Conservation (phyloP, 2,113 vertebrate species). For the Vireo altiloquus region DNA sequence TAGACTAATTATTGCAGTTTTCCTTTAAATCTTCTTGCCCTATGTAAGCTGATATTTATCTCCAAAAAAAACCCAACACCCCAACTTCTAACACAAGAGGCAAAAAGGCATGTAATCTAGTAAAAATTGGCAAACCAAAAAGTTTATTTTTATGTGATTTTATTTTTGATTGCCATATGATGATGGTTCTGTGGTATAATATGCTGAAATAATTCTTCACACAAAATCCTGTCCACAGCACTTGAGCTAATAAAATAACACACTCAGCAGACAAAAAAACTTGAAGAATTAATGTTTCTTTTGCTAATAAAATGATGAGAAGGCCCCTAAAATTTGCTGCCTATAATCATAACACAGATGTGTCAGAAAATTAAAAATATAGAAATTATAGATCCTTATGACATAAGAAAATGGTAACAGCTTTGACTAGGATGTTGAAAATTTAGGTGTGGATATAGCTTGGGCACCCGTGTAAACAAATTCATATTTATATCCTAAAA, state of each 20-base stretch:
- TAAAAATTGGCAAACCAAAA: slow-evolving; percentile 63
- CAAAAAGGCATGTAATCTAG: slow-evolving; percentile 31
- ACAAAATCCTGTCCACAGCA: slow-evolving; percentile 18
- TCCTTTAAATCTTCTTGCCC: slow-evolving; percentile 35
- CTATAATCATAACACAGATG: neutral
- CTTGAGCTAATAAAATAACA: slow-evolving; percentile 10
- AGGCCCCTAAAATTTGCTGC: neutral
- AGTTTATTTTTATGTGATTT: slow-evolving; percentile 29
- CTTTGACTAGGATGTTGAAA: slow-evolving; percentile 7
- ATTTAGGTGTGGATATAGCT: neutral
- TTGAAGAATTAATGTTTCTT: slow-evolving; percentile 5
- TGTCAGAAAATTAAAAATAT: neutral
- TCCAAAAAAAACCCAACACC: neutral
- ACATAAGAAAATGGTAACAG: slow-evolving; percentile 2
- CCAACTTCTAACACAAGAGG: slow-evolving; percentile 4
- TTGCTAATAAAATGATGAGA: neutral
- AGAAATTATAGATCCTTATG: slow-evolving; percentile 8
- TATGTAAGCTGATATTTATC: slow-evolving; percentile 14
- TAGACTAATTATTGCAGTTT: slow-evolving; percentile 16
- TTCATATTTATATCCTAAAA: neutral
- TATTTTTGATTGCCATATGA: slow-evolving; percentile 23
- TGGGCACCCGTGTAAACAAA: neutral
- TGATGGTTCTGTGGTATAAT: slow-evolving; percentile 24
- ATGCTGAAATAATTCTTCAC: neutral
- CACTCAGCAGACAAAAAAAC: slow-evolving; percentile 12